Base-by-base conservation (phyloP, 2,113 vertebrate species). In the Polyodon spathula region DNA sequence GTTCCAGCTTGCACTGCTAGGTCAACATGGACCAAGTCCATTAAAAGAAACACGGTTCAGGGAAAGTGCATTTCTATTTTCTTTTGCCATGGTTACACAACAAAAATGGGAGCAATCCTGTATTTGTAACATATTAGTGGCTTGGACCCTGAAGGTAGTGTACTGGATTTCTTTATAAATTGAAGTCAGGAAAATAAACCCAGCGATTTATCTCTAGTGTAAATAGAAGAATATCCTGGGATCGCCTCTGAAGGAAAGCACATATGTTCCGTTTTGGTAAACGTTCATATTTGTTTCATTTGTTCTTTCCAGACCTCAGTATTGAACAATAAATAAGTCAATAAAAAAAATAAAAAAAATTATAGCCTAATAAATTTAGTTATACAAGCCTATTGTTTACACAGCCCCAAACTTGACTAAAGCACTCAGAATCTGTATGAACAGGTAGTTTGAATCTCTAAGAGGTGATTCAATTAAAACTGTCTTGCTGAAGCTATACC, bases 51-150 rank as follows among this genome's bases (percentile, higher is more conserved):
- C 89, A 87, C 82, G 89, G 94, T 97, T 98, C 96, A 98, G 90
- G 87, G 90, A 96, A 97, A 97, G 96, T 98, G 97, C 95, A 96
- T 76, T 73, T 79, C 88, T 94, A 92, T 95, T 97, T 97, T 95
- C 90, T 90, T 93, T 97, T 91, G 78, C 85, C 81, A 88, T 87
- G 84, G 89, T 86, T 90, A 89, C 89, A 86, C 90, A 91, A 93
- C 81, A 81, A 80, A 78, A 86, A 85, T 76, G 63, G 57, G 66
- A 88, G 80, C 92, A 90, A 86, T 83, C 81, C 83, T 86, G 81
- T 74, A 86, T 89, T 90, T 89, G 82, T 92, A 90, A 85, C 86
- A 84, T 82, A 82, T 91, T 85, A 78, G 77, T 86, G 83, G 82
- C 78, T 75, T 74, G 66, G 71, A 79, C 81, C 69, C 65, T 83